Base-by-base conservation (phyloP, 2,113 vertebrate species). In the Eubucco bourcierii region DNA sequence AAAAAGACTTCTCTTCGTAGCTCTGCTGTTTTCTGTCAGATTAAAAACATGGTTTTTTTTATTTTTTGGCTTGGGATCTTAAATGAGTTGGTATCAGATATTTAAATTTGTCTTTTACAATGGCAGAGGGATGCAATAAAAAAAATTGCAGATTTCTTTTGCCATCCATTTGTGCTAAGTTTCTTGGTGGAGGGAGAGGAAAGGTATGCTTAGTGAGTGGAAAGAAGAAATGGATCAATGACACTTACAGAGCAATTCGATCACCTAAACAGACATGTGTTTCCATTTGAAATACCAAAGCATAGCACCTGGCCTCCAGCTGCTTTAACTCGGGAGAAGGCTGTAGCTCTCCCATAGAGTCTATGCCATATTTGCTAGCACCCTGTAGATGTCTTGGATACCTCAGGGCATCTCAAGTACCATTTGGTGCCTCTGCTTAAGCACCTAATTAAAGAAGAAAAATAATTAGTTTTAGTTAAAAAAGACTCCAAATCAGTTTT, bases 271-370 rank as follows among this genome's bases (percentile, higher is more conserved):
- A 52, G 79, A 34, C 79, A 31, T 56, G 52, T 82, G 64, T 87
- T 94, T 88, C 79, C 23, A 67, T 85, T 80, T 74, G 88, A 92
- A 90, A 89, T 50, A 52, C 2, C 82, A 14, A 28, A 63, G 68
- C 52, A 20, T 8, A 67, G 66, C 88, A 84, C 91, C 72, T 94
- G 80, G 85, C 59, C 58, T 82, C 31, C 82, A 90, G 90, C 91
- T 95, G 90, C 64, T 68, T 55, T 72, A 55, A 20, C 66, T 83
- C 47, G 47, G 56, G 64, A 34, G 11, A 58, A 67, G 33, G 25
- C 47, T 83, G 50, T 66, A 77, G 25, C 41, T 83, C 47, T 90
- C 41, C 60, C 31, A 27, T n/a, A 74, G 64, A 77, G 83, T 41
- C 34, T 85, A 2, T 29, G 31, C 80, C 29, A 0, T 52, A 37